Evolutionary conservation across 2,113 vertebrate genomes (phyloP).

Genomic region (Megaleporinus macrocephalus): DNA sequence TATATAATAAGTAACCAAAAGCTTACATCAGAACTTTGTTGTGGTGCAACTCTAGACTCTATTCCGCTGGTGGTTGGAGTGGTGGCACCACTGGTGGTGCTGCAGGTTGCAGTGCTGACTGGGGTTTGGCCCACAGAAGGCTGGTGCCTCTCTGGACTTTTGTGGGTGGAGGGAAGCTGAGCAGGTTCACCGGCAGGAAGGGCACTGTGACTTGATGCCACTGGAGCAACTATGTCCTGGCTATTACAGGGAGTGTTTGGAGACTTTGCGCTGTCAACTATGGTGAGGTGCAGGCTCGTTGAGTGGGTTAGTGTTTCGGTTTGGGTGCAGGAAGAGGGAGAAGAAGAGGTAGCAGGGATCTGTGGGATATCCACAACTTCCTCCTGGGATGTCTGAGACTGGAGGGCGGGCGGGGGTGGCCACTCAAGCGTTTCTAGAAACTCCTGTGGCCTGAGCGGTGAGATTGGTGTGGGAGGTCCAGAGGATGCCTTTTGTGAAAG

Average conservation of each 20-base stretch:
- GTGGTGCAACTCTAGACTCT: slow-evolving; percentile 48
- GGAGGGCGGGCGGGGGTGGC: slow-evolving; percentile 40
- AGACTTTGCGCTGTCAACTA: slow-evolving; percentile 33
- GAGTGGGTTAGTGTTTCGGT: slow-evolving; percentile 43
- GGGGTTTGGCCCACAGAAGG: slow-evolving; percentile 70
- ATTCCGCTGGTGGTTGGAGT: slow-evolving; percentile 41
- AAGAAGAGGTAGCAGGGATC: slow-evolving; percentile 26
- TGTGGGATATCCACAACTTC: slow-evolving; percentile 38
- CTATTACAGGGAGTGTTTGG: slow-evolving; percentile 10
- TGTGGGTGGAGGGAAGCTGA: slow-evolving; percentile 63
- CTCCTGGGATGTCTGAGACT: slow-evolving; percentile 43
- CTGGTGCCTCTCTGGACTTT: slow-evolving; percentile 76
- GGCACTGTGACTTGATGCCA: slow-evolving; percentile 56
- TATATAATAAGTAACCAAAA: neutral
- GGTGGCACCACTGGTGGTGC: slow-evolving; percentile 40
- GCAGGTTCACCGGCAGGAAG: slow-evolving; percentile 45
- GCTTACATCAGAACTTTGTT: slow-evolving; percentile 62
- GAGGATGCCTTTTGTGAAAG: slow-evolving; percentile 81
- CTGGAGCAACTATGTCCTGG: slow-evolving; percentile 32
- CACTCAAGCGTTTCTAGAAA: slow-evolving; percentile 52
- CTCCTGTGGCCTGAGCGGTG: slow-evolving; percentile 59
- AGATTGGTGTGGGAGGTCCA: slow-evolving; percentile 66
- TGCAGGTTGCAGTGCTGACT: slow-evolving; percentile 51
- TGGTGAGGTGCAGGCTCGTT: slow-evolving; percentile 44
- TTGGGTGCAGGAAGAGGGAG: slow-evolving; percentile 51